These are phyloP conservation scores for Mus musculus DNA, from an alignment of 2,113 vertebrate genomes.

Conservation along the genomic window GRCm39 chr15:30339001-30339500, in stretches of 20 bases:
- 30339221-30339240: neutral
- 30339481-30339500: neutral
- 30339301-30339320: neutral
- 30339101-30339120: constrained; percentile 35
- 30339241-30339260: neutral
- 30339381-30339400: neutral
- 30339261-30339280: neutral
- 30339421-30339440: neutral
- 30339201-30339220: neutral
- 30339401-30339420: neutral
- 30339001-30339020: too few species aligned
- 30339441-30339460: neutral
- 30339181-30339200: neutral
- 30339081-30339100: neutral
- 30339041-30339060: neutral
- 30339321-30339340: neutral
- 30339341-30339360: neutral
- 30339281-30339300: neutral
- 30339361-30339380: neutral
- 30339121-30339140: neutral
- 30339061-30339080: constrained; percentile 19
- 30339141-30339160: neutral
- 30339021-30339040: neutral
- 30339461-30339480: neutral
- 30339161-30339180: neutral